phyloP scores from a whole-genome alignment of 1,140 invertebrate species.

The Trichogramma pretiosum region DNA sequence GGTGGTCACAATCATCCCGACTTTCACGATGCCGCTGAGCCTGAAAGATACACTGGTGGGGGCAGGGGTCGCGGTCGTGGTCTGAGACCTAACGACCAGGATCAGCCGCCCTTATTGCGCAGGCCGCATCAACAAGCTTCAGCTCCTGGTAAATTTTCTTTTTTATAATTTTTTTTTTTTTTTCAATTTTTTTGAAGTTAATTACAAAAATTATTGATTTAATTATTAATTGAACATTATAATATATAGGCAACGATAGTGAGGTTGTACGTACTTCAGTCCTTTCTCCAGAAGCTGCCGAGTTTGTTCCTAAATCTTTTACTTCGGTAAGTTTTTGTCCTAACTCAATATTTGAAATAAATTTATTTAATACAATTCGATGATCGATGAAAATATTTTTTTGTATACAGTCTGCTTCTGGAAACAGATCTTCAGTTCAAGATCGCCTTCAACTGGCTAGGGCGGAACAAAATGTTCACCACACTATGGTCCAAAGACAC shows the following conservation, averaged over 20 bases:
- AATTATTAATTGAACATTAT: constrained; percentile 5
- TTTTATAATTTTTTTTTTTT: not conserved
- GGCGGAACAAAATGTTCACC: constrained; percentile 12
- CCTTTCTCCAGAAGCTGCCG: constrained; percentile 29
- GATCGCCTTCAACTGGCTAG: constrained; percentile 26
- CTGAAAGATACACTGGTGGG: not conserved
- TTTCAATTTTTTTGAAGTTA: not conserved
- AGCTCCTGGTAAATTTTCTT: not conserved
- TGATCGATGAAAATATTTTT: no score
- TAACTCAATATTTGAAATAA: constrained; percentile 2
- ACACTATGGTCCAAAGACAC: constrained; percentile 12
- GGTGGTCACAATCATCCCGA: no score
- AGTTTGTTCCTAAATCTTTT: constrained; percentile 30
- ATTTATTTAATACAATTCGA: no score
- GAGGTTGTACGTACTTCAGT: constrained; percentile 29
- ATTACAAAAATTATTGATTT: constrained; percentile 7
- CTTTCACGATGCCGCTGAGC: no score
- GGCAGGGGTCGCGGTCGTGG: not conserved
- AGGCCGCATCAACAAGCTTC: not conserved
- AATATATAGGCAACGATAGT: constrained; percentile 9
- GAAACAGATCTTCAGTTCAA: constrained; percentile 20
- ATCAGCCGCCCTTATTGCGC: not conserved
- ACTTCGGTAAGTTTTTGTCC: constrained; percentile 14
- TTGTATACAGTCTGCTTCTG: not conserved
- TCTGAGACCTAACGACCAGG: not conserved